Base-by-base conservation (phyloP, 2,888 invertebrate species). In the Napeogenes sylphis region DNA sequence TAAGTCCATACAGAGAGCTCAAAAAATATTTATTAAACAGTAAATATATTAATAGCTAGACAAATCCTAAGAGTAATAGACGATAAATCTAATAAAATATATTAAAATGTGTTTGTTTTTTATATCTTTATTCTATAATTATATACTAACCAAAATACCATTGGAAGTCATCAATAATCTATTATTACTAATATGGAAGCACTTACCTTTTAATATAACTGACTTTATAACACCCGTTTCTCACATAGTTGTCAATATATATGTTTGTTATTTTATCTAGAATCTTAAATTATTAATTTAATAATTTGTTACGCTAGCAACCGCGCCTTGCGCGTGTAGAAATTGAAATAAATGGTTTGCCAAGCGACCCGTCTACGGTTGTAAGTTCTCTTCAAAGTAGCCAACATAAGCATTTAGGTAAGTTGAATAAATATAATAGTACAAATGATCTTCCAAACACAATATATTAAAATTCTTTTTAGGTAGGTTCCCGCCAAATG, bases 321-420 rank as follows among this genome's bases (percentile, higher is more conserved):
- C 81, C 77, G 72, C 75, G 71, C 76, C 76, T 71, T 71, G 65
- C 75, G 79, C 78, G 73, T 71, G 82, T 71, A 73, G 73, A 75
- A 77, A 80, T 80, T 75, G 78, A 76, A 83, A 79, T 84, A 83
- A 83, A 73, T 68, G 68, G 69, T 59, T 69, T 63, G 61, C 72
- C 73, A 75, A 74, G 71, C 77, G 72, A 65, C 72, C 70, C 55
- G 45, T 56, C 38, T 54, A 56, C 64, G 56, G 65, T 67, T 71
- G 70, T 68, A 65, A 72, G 76, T 75, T 75, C 64, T 65, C 51
- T 59, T 59, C 53, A 58, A 62, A 59, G 46, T 54, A 42, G 42
- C 55, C 62, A 59, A 35, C 45, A 60, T 64, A 56, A 63, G 53
- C 62, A 68, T 68, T 63, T 51, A 51, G 51, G 30, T 51, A 30